A percentile compares a stretch with the other conserved stretches of the same genome.
These are phyloP conservation scores for Dynastes maya DNA, from an alignment of 2,888 invertebrate genomes.

Conservation along the genomic window DNA sequence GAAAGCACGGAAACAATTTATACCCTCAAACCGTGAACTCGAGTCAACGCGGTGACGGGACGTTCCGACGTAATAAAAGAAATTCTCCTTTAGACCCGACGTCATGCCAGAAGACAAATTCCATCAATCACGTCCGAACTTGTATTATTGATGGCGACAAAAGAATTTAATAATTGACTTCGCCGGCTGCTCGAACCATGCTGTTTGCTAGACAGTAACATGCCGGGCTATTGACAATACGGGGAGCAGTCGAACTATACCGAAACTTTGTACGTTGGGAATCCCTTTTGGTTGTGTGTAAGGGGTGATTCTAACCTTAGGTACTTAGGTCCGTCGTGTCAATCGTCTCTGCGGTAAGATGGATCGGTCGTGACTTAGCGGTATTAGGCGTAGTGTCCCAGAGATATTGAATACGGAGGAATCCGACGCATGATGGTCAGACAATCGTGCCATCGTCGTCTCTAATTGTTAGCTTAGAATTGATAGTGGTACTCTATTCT, in stretches of 20 bases:
- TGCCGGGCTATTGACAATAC: neutral
- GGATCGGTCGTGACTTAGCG: slow-evolving; percentile 38
- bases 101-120: slow-evolving; percentile 39
- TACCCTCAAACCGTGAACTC: slow-evolving; percentile 6
- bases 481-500: neutral
- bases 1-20: slow-evolving; percentile 29
- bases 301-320: slow-evolving; percentile 13
- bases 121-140: slow-evolving; percentile 46
- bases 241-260: neutral
- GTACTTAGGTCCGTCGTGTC: slow-evolving; percentile 5
- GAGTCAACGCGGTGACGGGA: slow-evolving; percentile 6
- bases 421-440: neutral
- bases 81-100: slow-evolving; percentile 35
- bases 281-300: neutral
- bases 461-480: neutral
- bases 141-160: slow-evolving; percentile 47
- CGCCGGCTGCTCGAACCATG: slow-evolving; percentile 1
- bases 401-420: slow-evolving; percentile 17
- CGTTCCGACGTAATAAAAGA: slow-evolving; percentile 38
- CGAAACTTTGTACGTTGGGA: slow-evolving; percentile 16
- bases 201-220: no score
- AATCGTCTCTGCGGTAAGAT: slow-evolving; percentile 32
- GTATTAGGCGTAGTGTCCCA: neutral
- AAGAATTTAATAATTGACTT: slow-evolving; percentile 48
- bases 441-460: slow-evolving; percentile 1